These are phyloP conservation scores for Geodia barretti DNA, from an alignment of 37 sponge, comb jelly and placozoan genomes.

Conservation along the genomic window DNA sequence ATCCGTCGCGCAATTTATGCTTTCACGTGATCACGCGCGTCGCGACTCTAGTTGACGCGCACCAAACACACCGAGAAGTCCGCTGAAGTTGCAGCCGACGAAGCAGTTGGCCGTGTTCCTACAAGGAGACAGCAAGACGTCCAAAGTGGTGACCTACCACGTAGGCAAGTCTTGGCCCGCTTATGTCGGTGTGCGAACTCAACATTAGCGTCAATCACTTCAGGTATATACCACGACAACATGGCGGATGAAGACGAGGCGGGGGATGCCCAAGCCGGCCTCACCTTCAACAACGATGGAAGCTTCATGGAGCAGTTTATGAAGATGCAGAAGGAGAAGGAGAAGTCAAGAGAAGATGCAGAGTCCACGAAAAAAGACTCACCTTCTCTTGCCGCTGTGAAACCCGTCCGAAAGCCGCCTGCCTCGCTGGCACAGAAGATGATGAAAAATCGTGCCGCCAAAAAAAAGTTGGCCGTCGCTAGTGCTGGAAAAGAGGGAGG, in stretches of 20 bases:
- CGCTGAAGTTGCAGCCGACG: background rate
- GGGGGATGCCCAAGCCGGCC: background rate
- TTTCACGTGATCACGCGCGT: too few species aligned
- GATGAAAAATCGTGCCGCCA: background rate
- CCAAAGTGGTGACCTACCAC: background rate
- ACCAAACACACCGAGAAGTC: background rate
- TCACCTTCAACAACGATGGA: conserved; percentile 88
- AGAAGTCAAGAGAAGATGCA: background rate
- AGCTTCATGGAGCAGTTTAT: conserved; percentile 86
- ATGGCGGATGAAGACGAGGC: background rate
- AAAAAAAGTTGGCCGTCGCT: too few species aligned
- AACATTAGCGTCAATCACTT: background rate
- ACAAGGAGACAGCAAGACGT: background rate
- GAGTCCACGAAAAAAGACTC: background rate
- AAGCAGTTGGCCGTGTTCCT: background rate
- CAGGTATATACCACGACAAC: background rate
- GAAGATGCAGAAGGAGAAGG: conserved; percentile 60
- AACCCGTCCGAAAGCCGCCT: conserved; percentile 3
- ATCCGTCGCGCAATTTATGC: too few species aligned
- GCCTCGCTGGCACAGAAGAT: background rate
- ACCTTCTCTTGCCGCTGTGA: background rate
- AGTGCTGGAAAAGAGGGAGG: background rate
- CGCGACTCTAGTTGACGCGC: background rate
- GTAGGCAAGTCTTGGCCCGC: background rate
- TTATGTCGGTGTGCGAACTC: background rate